These are phyloP conservation scores for Euphydryas editha DNA, from an alignment of 2,888 invertebrate species.

Conservation along the genomic window DNA sequence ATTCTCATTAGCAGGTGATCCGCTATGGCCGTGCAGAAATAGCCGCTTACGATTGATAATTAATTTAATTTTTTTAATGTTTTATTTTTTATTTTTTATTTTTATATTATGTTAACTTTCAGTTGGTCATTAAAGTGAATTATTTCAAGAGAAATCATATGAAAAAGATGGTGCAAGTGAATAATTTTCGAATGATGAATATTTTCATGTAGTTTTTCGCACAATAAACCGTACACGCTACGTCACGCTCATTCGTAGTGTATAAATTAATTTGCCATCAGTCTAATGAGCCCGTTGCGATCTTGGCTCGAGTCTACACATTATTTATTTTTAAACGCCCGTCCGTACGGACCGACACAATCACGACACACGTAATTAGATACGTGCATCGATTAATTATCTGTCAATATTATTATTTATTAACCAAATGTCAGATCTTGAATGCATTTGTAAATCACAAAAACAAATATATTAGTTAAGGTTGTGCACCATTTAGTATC, in stretches of 20 bases:
- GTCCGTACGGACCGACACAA: slow-evolving; percentile 46
- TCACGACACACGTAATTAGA: slow-evolving; percentile 38
- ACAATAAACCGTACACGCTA: slow-evolving; percentile 9
- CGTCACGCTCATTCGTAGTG: slow-evolving; percentile 29
- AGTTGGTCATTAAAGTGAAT: no score
- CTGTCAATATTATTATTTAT: slow-evolving; percentile 31
- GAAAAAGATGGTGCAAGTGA: not conserved
- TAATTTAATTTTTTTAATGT: no score
- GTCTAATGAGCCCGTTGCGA: slow-evolving; percentile 56
- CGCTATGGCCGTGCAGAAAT: no score
- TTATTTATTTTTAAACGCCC: slow-evolving; percentile 74
- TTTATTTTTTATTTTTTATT: no score
- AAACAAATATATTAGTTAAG: not conserved
- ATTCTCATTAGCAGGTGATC: no score
- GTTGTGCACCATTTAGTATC: no score
- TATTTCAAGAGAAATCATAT: no score
- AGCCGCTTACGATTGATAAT: no score
- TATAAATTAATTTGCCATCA: slow-evolving; percentile 59
- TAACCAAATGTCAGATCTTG: not conserved
- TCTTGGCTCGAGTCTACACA: slow-evolving; percentile 61
- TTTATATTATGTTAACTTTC: no score
- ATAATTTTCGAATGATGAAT: not conserved
- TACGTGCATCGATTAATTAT: slow-evolving; percentile 32
- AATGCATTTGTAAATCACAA: not conserved
- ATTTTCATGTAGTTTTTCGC: not conserved